Conservation (phyloP, 53 echinoderm and acorn worm species). For the Hippasteria phrygiana region DNA sequence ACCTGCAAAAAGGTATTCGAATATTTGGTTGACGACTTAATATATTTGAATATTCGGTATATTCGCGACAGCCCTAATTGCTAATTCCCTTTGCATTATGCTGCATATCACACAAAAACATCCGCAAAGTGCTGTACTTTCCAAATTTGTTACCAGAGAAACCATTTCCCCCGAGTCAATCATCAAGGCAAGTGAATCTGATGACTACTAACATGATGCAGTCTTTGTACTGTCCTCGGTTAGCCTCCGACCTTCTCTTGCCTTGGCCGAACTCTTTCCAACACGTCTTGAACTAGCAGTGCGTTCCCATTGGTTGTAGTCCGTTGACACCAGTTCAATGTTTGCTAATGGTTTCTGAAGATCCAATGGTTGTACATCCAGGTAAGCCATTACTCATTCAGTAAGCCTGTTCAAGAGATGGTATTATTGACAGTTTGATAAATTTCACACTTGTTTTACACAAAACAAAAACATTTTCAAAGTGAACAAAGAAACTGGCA, state of each 20-base stretch:
- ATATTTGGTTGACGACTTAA: too few species aligned
- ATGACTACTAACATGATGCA: constrained; percentile 28
- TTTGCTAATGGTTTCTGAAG: constrained; percentile 12
- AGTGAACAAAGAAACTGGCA: too few species aligned
- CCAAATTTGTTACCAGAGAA: too few species aligned
- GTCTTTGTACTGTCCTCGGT: constrained; percentile 6
- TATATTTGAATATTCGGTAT: too few species aligned
- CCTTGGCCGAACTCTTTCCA: not conserved
- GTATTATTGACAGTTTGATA: too few species aligned
- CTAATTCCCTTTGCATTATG: too few species aligned
- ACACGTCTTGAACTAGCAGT: constrained; percentile 6
- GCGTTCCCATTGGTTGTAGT: constrained; percentile 63
- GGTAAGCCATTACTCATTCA: constrained; percentile 15
- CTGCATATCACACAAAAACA: too few species aligned
- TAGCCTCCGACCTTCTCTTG: not conserved
- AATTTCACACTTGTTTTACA: too few species aligned
- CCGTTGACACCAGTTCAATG: constrained; percentile 7
- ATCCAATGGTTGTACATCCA: constrained; percentile 1
- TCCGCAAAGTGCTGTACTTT: too few species aligned
- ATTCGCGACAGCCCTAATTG: not conserved
- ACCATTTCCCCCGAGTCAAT: not conserved
- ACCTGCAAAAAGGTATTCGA: too few species aligned
- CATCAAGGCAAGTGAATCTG: not conserved
- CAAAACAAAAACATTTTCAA: too few species aligned
- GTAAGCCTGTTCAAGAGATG: not conserved